Evolutionary conservation across 2,888 invertebrate species (phyloP), one percentile per base, ranked within the genome.

Genomic region (Griposia aprilina): DNA sequence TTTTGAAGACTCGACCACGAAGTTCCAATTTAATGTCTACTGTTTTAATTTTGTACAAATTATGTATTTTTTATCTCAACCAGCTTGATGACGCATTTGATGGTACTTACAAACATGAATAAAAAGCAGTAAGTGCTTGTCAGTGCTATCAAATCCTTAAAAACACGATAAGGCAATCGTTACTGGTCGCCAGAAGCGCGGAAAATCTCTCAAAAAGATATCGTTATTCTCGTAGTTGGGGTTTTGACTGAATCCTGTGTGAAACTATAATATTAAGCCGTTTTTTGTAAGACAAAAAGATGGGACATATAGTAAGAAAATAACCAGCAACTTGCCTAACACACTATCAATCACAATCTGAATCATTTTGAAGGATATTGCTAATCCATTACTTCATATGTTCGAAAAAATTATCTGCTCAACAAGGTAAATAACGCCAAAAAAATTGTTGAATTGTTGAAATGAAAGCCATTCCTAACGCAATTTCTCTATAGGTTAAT

Each of bases 71-170:
- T 76, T 45, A 73, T 81, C 45, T 50, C 8, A 30, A 7, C n/a
- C 17, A 45, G 30, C 41, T 63, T 74, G 17, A 50, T 50, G 50
- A 57, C n/a, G 75, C 41, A 15, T 36, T 55, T 48, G 20, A 48
- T 20, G 11, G 17, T 36, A 36, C 13, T 75, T 45, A 65, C 8
- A 17, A 80, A 45, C 17, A 57, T 57, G n/a, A 74, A 1, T 75
- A 26, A 63, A 69, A 74, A 75, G 15, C 63, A 63, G 57, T 74
- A 81, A 62, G 41, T 50, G 41, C 23, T 63, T 81, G 63, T 50
- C 26, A 13, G 30, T 41, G 48, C 55, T 81, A 57, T 74, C 48
- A 63, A 62, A 80, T 80, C 15, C 52, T 45, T 55, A 8, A 55
- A 60, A 30, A 48, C 36, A 36, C 23, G 55, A 63, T 81, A 63